Base-by-base conservation (phyloP, 2,888 invertebrate species). In the Melipona bicolor region DNA sequence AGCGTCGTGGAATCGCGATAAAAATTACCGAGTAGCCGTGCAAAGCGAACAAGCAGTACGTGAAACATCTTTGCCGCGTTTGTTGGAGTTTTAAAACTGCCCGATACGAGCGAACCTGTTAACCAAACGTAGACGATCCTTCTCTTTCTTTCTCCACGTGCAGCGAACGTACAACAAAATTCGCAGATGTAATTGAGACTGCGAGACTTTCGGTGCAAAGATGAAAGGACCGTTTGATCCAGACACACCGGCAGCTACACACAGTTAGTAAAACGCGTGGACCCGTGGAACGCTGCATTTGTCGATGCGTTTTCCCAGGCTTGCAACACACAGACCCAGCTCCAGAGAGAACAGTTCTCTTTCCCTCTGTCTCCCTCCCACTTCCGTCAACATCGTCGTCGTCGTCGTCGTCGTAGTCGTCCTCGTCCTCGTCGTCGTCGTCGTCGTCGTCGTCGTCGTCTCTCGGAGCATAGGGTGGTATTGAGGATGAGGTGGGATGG, bases 401-500 rank as follows among this genome's bases (percentile, higher is more conserved):
- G 54, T 21, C 4, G 78, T 52, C 69, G 61, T 52, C n/a, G 81
- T 76, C 70, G 68, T 76, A 67, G 77, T 84, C 59, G 77, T 77
- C 52, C 65, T 71, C 64, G 87, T 79, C 77, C 80, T 81, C 77
- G 87, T 79, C 77, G 81, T 81, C 77, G 84, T 86, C 76, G 69
- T 69, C 70, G 71, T 62, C 52, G 77, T 73, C 70, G 82, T 83
- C 65, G 74, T 43, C 65, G 74, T 74, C 74, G 74, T 65, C 74
- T 74, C 88, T 86, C 85, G 85, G 81, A 80, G 83, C 83, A 85
- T 84, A 89, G 86, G 85, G 87, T 88, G 87, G 88, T 91, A 91
- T 92, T 85, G 91, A 90, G 91, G 91, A 92, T 92, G 92, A 91
- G 91, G 90, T 90, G 87, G 91, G 90, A 91, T 91, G 91, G 92